phyloP scores from a whole-genome alignment of 2,113 vertebrate genomes.

The Spea multiplicata region DNA sequence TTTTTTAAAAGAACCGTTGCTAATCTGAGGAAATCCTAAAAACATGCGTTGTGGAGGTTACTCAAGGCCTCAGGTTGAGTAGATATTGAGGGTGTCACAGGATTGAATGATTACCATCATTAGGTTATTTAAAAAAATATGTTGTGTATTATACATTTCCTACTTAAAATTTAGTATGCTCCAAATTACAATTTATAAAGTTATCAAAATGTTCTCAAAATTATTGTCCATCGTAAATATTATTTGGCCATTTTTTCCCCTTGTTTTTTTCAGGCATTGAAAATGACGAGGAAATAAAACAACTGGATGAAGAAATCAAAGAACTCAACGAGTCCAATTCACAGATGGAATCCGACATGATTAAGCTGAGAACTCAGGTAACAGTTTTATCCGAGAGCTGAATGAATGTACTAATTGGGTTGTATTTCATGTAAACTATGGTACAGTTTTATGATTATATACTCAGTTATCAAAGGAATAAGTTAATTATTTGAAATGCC shows the following conservation, averaged over 20 bases:
- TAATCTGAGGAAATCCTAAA: no score
- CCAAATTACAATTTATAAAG: no score
- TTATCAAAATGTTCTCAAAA: no score
- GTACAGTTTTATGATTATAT: not conserved
- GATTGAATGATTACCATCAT: no score
- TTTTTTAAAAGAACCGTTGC: no score
- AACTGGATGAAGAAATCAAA: slow-evolving; percentile 98
- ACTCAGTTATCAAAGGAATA: not conserved
- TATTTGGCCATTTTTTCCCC: not conserved
- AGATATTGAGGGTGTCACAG: no score
- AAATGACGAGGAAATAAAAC: slow-evolving; percentile 96
- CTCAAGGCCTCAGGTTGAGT: no score
- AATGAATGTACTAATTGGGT: slow-evolving; percentile 50
- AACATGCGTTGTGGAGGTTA: no score
- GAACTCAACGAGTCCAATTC: slow-evolving; percentile 97
- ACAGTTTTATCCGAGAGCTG: slow-evolving; percentile 60
- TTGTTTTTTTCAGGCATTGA: slow-evolving; percentile 76
- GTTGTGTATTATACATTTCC: no score
- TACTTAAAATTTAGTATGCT: no score
- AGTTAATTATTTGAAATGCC: slow-evolving; percentile 33
- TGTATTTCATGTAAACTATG: slow-evolving; percentile 1
- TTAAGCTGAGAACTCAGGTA: slow-evolving; percentile 98
- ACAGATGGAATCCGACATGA: slow-evolving; percentile 98
- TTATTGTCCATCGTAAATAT: no score
- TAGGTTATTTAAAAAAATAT: no score